phyloP scores from a whole-genome alignment of 1,140 invertebrate species.

The Drosophila grimshawi region DNA sequence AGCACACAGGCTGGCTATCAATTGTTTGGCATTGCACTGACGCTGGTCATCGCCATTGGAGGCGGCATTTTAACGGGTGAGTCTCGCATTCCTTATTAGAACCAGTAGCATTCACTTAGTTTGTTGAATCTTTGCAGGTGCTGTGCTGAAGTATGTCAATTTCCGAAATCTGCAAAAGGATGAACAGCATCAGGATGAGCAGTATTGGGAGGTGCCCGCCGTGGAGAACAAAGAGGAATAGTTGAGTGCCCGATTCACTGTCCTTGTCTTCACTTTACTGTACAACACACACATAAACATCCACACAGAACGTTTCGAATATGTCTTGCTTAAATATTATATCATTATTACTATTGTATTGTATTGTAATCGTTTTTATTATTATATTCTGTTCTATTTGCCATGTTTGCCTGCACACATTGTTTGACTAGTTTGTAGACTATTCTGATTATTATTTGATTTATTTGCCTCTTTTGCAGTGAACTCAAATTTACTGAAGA shows the following conservation, averaged over 20 bases:
- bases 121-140: constrained; percentile 79
- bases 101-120: neutral
- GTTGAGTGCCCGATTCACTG: constrained; percentile 57
- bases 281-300: too few species aligned
- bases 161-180: constrained; percentile 85
- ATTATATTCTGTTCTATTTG: constrained; percentile 14
- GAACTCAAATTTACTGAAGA: constrained; percentile 68
- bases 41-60: constrained; percentile 89
- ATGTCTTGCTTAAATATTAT: constrained; percentile 46
- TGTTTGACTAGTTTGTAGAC: constrained; percentile 51
- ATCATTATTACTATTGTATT: constrained; percentile 4
- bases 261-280: constrained; percentile 18
- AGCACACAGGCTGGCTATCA: constrained; percentile 92
- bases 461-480: constrained; percentile 56
- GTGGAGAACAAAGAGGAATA: constrained; percentile 78
- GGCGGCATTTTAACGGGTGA: constrained; percentile 93
- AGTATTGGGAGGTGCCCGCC: constrained; percentile 86
- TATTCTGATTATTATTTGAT: constrained; percentile 18
- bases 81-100: neutral
- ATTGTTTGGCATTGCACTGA: constrained; percentile 89
- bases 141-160: constrained; percentile 83
- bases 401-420: constrained; percentile 4
- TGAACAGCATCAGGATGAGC: constrained; percentile 86
- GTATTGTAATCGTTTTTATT: constrained; percentile 15
- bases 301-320: constrained; percentile 27